Percentiles rank a stretch among this genome's conserved stretches.
These are phyloP conservation scores for Phrixothrix hirtus DNA, from an alignment of 2,888 invertebrate species.

Conservation along the genomic window DNA sequence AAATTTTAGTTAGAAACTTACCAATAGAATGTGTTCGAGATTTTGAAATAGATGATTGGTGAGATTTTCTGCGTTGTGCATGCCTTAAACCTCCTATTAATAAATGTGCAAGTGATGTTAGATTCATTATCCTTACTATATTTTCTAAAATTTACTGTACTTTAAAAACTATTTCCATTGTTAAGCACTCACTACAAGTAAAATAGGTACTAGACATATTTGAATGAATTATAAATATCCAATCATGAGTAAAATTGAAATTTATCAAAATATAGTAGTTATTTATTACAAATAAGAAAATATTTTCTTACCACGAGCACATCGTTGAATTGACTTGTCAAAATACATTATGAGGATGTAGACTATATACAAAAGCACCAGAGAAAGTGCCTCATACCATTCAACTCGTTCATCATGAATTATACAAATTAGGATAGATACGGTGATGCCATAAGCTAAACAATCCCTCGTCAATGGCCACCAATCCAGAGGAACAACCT, in stretches of 20 bases:
- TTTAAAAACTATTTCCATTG: neutral
- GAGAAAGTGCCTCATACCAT: slow-evolving; percentile 78
- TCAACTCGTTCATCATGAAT: slow-evolving; percentile 75
- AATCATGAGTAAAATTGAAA: neutral
- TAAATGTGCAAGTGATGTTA: slow-evolving; percentile 34
- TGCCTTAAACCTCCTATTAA: slow-evolving; percentile 58
- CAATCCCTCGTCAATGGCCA: slow-evolving; percentile 80
- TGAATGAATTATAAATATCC: neutral
- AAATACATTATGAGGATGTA: slow-evolving; percentile 71
- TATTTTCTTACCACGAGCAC: slow-evolving; percentile 66
- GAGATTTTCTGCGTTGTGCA: slow-evolving; percentile 39
- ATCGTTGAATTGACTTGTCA: slow-evolving; percentile 82
- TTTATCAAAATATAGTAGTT: neutral
- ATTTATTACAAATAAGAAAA: neutral
- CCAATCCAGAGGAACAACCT: slow-evolving; percentile 74
- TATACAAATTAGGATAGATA: slow-evolving; percentile 71
- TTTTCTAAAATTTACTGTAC: neutral
- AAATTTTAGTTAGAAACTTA: too few relatives aligned
- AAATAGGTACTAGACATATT: neutral
- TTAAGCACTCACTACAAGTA: neutral
- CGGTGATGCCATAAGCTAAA: slow-evolving; percentile 73
- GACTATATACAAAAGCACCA: slow-evolving; percentile 71
- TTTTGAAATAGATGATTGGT: slow-evolving; percentile 27
- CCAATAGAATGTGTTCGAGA: slow-evolving; percentile 39
- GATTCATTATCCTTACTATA: neutral